Conservation (phyloP, 2,888 invertebrate species). For the Oxytorus armatus region DNA sequence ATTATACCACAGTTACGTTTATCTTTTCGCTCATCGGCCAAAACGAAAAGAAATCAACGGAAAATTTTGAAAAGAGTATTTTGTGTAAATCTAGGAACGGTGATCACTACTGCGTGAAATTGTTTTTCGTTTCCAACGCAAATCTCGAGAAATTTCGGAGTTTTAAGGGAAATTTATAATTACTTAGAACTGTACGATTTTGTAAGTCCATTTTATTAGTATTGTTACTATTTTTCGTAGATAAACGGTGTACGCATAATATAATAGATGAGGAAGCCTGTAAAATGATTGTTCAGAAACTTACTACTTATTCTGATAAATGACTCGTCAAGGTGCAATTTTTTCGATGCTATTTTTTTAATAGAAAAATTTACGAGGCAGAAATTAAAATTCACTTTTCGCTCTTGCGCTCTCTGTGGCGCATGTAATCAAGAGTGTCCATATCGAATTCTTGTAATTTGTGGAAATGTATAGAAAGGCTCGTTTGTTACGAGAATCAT, state of each 20-base stretch:
- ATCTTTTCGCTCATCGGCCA: neutral
- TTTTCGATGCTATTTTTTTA: neutral
- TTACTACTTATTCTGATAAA: neutral
- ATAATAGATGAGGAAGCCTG: too few relatives aligned
- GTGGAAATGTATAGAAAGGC: too few relatives aligned
- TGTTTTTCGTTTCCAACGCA: neutral
- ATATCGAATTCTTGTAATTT: neutral
- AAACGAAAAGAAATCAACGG: neutral
- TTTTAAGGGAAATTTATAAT: neutral
- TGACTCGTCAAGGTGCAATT: neutral
- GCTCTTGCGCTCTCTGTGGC: too few relatives aligned
- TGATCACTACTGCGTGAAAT: neutral
- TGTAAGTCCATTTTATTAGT: neutral
- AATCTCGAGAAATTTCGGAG: neutral
- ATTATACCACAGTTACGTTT: neutral
- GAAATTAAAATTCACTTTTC: neutral
- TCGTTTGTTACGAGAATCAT: conserved; percentile 4
- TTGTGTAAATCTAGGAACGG: neutral
- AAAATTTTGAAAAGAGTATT: neutral
- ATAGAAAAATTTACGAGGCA: neutral
- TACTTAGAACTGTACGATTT: neutral
- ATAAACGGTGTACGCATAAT: neutral
- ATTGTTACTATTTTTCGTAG: neutral
- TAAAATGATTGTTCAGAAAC: too few relatives aligned
- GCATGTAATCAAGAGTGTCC: neutral